Evolutionary conservation across 2,888 invertebrate species (phyloP).

Genomic region (Phlogophora meticulosa): DNA sequence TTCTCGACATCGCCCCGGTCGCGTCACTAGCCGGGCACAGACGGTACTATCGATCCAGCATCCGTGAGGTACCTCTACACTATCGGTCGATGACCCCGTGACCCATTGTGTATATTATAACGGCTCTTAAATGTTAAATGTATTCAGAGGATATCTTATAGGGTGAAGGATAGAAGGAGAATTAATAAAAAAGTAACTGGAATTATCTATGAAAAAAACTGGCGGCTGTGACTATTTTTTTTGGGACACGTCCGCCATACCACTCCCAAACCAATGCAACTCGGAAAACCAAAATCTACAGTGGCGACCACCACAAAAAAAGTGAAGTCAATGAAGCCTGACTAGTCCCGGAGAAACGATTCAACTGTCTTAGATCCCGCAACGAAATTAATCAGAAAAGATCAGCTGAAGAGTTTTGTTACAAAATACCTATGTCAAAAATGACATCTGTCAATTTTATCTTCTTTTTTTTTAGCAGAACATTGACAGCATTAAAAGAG

Average conservation of each 20-base stretch:
- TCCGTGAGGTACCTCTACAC: constrained; percentile 75
- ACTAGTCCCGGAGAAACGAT: no score
- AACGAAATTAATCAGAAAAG: no score
- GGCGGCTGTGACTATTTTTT: constrained; percentile 11
- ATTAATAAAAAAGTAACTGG: background rate
- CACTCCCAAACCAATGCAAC: no score
- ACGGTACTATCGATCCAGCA: constrained; percentile 88
- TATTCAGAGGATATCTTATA: background rate
- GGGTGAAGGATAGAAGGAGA: background rate
- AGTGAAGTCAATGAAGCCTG: no score
- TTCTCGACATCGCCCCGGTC: constrained; percentile 67
- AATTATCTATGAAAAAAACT: background rate
- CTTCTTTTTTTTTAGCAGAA: background rate
- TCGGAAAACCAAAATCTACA: no score
- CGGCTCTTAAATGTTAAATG: background rate
- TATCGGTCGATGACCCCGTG: constrained; percentile 80
- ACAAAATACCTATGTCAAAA: background rate
- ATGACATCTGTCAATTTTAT: background rate
- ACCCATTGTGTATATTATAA: constrained; percentile 68
- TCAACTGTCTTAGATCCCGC: no score
- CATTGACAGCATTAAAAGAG: no score
- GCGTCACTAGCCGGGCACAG: constrained; percentile 80
- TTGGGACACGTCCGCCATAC: no score
- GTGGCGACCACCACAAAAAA: no score
- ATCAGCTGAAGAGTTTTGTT: background rate